Conservation (phyloP, 2,888 invertebrate species). For the Epistrophella euchroma region DNA sequence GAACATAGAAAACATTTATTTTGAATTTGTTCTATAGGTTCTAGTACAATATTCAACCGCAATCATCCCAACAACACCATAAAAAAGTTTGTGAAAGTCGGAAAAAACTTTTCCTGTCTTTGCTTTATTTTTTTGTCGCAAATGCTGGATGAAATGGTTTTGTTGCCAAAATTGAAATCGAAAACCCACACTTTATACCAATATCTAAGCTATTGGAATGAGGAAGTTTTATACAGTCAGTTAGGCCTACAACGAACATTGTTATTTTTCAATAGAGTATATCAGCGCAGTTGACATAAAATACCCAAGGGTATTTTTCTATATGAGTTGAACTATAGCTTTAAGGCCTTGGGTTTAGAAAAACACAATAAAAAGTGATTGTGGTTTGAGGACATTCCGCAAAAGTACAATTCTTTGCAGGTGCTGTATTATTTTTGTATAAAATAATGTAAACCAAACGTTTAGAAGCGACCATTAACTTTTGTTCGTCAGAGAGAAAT, state of each 20-base stretch:
- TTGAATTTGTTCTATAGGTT: slow-evolving; percentile 41
- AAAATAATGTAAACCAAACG: slow-evolving; percentile 10
- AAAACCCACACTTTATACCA: slow-evolving; percentile 25
- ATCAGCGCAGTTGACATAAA: slow-evolving; percentile 18
- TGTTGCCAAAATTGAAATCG: slow-evolving; percentile 64
- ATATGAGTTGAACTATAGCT: not conserved
- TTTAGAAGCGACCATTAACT: slow-evolving; percentile 3
- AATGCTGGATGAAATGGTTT: slow-evolving; percentile 27
- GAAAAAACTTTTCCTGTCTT: slow-evolving; percentile 58
- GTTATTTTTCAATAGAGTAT: slow-evolving; percentile 43
- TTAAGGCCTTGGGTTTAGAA: not conserved
- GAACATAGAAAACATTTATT: slow-evolving; percentile 22
- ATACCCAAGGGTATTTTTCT: slow-evolving; percentile 4
- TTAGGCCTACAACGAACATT: slow-evolving; percentile 27
- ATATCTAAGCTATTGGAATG: slow-evolving; percentile 22
- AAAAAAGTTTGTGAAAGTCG: slow-evolving; percentile 40
- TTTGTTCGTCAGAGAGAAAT: not conserved
- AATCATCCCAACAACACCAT: slow-evolving; percentile 70
- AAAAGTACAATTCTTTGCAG: slow-evolving; percentile 23
- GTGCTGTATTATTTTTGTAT: slow-evolving; percentile 18
- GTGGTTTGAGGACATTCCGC: slow-evolving; percentile 36
- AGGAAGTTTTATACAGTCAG: slow-evolving; percentile 18
- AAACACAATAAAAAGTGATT: slow-evolving; percentile 63
- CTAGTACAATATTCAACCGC: slow-evolving; percentile 57
- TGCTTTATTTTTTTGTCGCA: slow-evolving; percentile 15